phyloP scores from a whole-genome alignment of 2,113 vertebrate genomes.

The Microcebus griseorufus region DNA sequence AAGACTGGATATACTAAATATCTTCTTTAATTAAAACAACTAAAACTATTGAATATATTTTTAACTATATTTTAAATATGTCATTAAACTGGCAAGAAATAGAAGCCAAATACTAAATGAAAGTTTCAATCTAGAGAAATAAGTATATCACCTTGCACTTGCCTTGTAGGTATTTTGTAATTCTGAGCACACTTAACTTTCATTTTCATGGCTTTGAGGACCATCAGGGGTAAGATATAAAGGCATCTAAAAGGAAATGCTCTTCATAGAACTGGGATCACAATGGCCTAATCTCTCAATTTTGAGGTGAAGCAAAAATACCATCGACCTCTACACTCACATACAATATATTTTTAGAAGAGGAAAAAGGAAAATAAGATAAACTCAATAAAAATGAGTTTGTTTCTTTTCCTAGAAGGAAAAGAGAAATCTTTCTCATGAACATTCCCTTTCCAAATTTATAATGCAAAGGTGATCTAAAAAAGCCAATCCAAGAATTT shows the following conservation, averaged over 20 bases:
- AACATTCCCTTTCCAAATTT: not conserved
- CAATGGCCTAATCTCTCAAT: not conserved
- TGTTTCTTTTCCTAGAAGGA: not conserved
- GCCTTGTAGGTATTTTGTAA: not conserved
- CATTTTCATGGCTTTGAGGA: not conserved
- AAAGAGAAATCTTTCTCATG: not conserved
- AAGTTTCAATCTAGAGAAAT: not conserved
- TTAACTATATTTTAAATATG: not conserved
- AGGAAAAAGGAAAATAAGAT: not conserved
- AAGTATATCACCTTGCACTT: not conserved
- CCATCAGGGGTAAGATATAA: not conserved
- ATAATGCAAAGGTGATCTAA: not conserved
- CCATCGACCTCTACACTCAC: not conserved
- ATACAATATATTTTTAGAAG: not conserved
- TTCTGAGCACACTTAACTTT: not conserved
- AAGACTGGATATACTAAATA: not conserved
- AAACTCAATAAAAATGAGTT: not conserved
- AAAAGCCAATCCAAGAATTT: not conserved
- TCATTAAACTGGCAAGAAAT: not conserved
- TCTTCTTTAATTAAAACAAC: not conserved
- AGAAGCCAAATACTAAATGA: not conserved
- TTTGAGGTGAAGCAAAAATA: slow-evolving; percentile 9
- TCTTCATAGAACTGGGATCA: not conserved
- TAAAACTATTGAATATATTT: not conserved
- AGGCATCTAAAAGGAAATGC: not conserved